A percentile compares a stretch with the other conserved stretches of the same genome.
Conservation (phyloP, 1,140 invertebrate genomes). For the Sycophila sp. region DNA sequence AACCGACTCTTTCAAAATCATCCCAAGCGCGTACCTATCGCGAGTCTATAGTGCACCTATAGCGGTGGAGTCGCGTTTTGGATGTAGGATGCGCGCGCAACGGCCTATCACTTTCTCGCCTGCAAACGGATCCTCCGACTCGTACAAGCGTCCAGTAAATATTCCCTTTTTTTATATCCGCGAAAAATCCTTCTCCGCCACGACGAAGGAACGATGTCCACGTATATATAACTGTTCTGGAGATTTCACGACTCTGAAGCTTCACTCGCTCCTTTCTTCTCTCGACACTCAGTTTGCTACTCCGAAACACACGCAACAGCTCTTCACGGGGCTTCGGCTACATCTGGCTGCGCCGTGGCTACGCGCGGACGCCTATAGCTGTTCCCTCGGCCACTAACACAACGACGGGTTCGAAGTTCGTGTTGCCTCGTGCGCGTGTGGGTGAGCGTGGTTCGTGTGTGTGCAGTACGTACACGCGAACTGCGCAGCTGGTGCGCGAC, state of each 20-base stretch:
- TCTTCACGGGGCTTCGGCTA: not conserved
- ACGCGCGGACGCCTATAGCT: not conserved
- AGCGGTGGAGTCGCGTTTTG: too few species aligned
- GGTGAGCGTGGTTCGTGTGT: not conserved
- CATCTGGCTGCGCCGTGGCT: not conserved
- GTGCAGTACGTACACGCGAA: not conserved
- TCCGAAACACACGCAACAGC: not conserved
- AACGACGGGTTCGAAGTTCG: not conserved
- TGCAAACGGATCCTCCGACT: not conserved
- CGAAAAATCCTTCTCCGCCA: not conserved
- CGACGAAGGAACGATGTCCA: not conserved
- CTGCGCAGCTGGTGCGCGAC: not conserved
- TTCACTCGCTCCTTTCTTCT: too few species aligned
- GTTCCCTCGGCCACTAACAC: not conserved
- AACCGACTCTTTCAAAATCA: constrained; percentile 19
- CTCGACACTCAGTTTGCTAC: too few species aligned
- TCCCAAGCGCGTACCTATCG: constrained; percentile 5
- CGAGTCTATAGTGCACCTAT: not conserved
- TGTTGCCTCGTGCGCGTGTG: not conserved
- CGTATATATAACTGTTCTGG: too few species aligned
- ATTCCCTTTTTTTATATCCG: too few species aligned
- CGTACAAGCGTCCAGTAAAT: too few species aligned
- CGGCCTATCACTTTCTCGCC: not conserved
- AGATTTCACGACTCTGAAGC: too few species aligned
- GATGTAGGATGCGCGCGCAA: not conserved